Evolutionary conservation across 1,140 invertebrate genomes (phyloP).

Genomic region (Rhagoletis zephyria): DNA sequence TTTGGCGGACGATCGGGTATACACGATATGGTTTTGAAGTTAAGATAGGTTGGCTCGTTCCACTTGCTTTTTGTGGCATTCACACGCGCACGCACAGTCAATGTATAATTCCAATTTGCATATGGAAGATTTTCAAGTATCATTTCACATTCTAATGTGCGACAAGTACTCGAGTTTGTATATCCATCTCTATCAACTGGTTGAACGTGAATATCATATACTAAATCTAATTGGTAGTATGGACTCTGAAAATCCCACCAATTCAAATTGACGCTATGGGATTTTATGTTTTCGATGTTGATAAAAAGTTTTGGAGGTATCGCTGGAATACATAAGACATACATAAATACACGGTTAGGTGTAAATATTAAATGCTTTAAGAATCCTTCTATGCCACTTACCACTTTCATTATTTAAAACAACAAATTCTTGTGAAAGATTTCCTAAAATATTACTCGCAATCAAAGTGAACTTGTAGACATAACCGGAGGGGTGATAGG

Average conservation of each 20-base stretch:
- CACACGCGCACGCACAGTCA: constrained; percentile 24
- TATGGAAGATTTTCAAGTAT: constrained; percentile 38
- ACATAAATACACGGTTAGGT: not conserved
- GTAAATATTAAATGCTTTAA: not conserved
- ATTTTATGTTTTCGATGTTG: not conserved
- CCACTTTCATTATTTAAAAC: constrained; percentile 41
- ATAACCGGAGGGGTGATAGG: not conserved
- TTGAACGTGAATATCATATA: constrained; percentile 38
- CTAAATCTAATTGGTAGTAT: not conserved
- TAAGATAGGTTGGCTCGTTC: constrained; percentile 6
- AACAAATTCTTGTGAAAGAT: not conserved
- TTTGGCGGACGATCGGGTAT: constrained; percentile 50
- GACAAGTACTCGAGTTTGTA: not conserved
- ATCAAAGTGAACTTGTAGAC: constrained; percentile 51
- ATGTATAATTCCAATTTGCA: constrained; percentile 50
- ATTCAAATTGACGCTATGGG: constrained; percentile 8
- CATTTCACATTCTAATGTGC: not conserved
- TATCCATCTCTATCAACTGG: not conserved
- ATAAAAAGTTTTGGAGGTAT: constrained; percentile 43
- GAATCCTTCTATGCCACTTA: not conserved
- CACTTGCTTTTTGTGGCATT: not conserved
- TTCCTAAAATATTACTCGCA: constrained; percentile 23
- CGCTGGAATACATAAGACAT: constrained; percentile 26
- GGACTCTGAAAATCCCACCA: not conserved
- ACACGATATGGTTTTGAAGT: not conserved